Evolutionary conservation across 1,140 invertebrate species (phyloP).

Genomic region (Melanaphis sacchari): DNA sequence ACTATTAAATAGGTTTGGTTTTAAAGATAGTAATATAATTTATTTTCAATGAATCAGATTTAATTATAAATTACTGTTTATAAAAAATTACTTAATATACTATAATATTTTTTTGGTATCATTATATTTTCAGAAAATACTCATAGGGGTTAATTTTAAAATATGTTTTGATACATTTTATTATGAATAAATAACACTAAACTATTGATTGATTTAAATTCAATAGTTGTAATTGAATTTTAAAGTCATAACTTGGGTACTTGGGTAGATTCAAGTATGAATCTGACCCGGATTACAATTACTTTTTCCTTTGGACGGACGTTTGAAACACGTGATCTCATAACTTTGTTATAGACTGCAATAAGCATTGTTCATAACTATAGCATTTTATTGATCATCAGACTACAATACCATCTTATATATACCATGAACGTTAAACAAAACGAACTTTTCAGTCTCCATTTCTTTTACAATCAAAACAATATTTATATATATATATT

Average conservation of each 20-base stretch:
- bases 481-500: background rate
- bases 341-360: constrained; percentile 39
- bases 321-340: constrained; percentile 27
- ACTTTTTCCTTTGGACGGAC: background rate
- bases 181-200: background rate
- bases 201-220: constrained; percentile 22
- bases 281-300: constrained; percentile 40
- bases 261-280: background rate
- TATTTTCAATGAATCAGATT: too few species aligned
- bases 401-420: constrained; percentile 30
- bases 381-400: constrained; percentile 40
- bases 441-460: constrained; percentile 11
- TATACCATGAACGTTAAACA: background rate
- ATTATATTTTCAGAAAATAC: too few species aligned
- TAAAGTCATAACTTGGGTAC: constrained; percentile 15
- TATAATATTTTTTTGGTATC: too few species aligned
- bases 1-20: too few species aligned
- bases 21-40: too few species aligned
- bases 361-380: constrained; percentile 23
- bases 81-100: too few species aligned
- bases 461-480: background rate
- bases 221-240: constrained; percentile 16
- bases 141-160: background rate
- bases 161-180: background rate
- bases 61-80: too few species aligned